These are phyloP conservation scores for Drosophila setifemur DNA, from an alignment of 1,140 invertebrate species.

Conservation along the genomic window DNA sequence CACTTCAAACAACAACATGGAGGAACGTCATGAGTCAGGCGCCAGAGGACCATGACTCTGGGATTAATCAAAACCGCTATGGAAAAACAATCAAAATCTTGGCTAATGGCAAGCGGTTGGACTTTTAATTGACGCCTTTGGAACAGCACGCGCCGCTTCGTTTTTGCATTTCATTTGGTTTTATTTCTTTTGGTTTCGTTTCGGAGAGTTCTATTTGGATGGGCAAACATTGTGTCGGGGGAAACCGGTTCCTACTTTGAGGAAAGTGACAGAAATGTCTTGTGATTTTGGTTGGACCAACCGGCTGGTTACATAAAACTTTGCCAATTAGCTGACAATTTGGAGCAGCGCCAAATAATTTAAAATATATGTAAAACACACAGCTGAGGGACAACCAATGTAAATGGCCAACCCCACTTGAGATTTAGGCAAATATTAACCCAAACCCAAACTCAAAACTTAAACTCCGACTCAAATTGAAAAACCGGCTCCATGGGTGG, in stretches of 20 bases:
- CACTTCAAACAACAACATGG: slow-evolving; percentile 66
- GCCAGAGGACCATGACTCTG: slow-evolving; percentile 23
- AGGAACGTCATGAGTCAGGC: slow-evolving; percentile 54
- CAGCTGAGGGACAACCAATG: slow-evolving; percentile 12
- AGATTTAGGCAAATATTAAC: slow-evolving; percentile 50
- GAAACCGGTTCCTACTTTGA: slow-evolving; percentile 35
- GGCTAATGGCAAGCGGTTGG: slow-evolving; percentile 56
- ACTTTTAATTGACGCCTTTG: slow-evolving; percentile 70
- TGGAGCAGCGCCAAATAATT: slow-evolving; percentile 32
- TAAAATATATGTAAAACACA: slow-evolving; percentile 46
- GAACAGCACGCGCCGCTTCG: slow-evolving; percentile 65
- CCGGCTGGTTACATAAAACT: slow-evolving; percentile 51
- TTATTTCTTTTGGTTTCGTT: slow-evolving; percentile 8
- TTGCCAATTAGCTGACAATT: slow-evolving; percentile 19
- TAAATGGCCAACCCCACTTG: slow-evolving; percentile 36
- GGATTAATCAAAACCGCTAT: not conserved
- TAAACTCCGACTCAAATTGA: no score
- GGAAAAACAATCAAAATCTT: slow-evolving; percentile 24
- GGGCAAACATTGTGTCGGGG: slow-evolving; percentile 20
- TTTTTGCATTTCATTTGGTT: slow-evolving; percentile 25
- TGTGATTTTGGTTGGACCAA: slow-evolving; percentile 19
- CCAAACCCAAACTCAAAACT: not conserved
- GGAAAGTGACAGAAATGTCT: slow-evolving; percentile 45
- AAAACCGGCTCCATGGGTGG: slow-evolving; percentile 56
- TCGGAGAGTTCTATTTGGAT: slow-evolving; percentile 57